phyloP scores from a whole-genome alignment of 64 coral and sea anemone genomes.

The Montipora sp. region DNA sequence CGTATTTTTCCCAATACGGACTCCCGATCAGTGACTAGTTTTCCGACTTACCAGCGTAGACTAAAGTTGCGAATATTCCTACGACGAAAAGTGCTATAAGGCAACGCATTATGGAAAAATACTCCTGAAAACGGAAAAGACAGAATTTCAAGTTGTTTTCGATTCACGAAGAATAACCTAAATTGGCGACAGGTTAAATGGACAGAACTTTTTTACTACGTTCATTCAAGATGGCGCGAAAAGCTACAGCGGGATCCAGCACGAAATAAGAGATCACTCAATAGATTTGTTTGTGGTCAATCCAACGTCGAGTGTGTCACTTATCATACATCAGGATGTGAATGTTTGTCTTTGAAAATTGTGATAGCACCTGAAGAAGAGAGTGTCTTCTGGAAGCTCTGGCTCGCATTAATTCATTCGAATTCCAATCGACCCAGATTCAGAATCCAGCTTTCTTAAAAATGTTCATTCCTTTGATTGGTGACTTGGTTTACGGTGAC shows the following conservation, averaged over 20 bases:
- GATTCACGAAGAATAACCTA: no score
- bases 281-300: background rate
- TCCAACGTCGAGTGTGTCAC: background rate
- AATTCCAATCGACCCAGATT: background rate
- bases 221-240: no score
- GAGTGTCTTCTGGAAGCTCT: background rate
- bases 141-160: background rate
- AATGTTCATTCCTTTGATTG: background rate
- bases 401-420: background rate
- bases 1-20: no score
- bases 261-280: background rate
- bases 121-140: background rate
- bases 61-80: background rate
- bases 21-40: no score
- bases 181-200: no score
- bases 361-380: background rate
- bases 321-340: background rate
- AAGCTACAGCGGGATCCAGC: background rate
- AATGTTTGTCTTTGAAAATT: background rate
- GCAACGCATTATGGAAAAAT: slow-evolving; percentile 8
- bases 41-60: background rate
- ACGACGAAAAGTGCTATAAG: background rate
- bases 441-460: no score
- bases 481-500: background rate
- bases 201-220: no score